Conservation (phyloP, 2,113 vertebrate species). For the Nansenia antarctica region DNA sequence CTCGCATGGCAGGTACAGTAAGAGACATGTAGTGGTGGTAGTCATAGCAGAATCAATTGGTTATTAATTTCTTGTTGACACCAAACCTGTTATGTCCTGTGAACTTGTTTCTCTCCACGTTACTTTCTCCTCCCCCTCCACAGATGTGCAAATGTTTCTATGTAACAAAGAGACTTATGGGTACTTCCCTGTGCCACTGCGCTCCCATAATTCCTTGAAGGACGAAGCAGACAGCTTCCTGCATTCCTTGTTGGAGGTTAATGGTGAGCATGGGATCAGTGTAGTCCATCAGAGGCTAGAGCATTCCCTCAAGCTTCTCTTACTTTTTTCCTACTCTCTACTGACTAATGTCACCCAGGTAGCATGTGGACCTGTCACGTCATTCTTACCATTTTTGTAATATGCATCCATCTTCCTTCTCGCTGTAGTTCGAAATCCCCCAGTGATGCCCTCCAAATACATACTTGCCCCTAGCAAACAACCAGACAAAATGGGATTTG, state of each 20-base stretch:
- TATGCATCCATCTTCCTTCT: slow-evolving; percentile 53
- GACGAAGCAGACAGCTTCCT: slow-evolving; percentile 89
- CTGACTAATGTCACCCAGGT: slow-evolving; percentile 10
- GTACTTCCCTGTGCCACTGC: slow-evolving; percentile 84
- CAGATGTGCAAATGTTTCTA: slow-evolving; percentile 91
- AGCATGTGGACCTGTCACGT: slow-evolving; percentile 31
- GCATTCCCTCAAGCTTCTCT: no score
- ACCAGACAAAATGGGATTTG: slow-evolving; percentile 87
- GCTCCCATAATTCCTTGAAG: slow-evolving; percentile 80
- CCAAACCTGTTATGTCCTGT: not conserved
- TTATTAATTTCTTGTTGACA: not conserved
- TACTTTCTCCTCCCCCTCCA: not conserved
- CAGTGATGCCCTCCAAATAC: slow-evolving; percentile 76
- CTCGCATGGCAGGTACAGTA: slow-evolving; percentile 83
- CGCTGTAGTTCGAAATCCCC: slow-evolving; percentile 78
- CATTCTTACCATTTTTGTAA: slow-evolving; percentile 43
- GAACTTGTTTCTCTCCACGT: slow-evolving; percentile 3
- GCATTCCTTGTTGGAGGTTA: slow-evolving; percentile 84
- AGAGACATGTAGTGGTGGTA: not conserved
- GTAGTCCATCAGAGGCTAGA: no score
- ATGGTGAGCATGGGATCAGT: slow-evolving; percentile 88
- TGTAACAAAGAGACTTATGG: slow-evolving; percentile 86
- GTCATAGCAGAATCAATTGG: not conserved
- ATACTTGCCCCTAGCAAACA: slow-evolving; percentile 68
- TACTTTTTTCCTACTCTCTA: slow-evolving; percentile 16